A percentile compares a stretch with the other conserved stretches of the same genome.
phyloP scores from a whole-genome alignment of 2,113 vertebrate genomes.

The Psilopsiagon aurifrons region DNA sequence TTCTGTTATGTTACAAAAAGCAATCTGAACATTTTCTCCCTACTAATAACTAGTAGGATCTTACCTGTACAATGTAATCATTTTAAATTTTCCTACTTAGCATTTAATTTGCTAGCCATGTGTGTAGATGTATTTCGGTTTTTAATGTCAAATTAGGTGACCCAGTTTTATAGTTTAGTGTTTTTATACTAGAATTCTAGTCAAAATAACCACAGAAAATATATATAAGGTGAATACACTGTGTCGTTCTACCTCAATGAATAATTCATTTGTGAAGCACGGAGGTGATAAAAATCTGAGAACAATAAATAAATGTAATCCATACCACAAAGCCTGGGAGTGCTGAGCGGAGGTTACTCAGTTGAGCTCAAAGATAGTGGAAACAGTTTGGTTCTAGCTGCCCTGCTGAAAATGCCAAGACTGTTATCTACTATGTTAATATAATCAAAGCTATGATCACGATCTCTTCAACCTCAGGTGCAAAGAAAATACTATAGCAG shows the following conservation, averaged over 20 bases:
- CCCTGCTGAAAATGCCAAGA: background rate
- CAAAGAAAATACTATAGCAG: slow-evolving; percentile 36
- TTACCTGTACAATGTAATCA: background rate
- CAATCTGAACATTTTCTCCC: background rate
- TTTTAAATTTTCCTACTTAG: background rate
- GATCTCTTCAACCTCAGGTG: slow-evolving; percentile 37
- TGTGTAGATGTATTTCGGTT: background rate
- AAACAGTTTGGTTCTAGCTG: background rate
- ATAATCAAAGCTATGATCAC: slow-evolving; percentile 7
- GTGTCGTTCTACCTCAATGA: background rate
- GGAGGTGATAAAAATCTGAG: slow-evolving; percentile 11
- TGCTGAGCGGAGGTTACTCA: background rate
- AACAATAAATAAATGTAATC: slow-evolving; percentile 24
- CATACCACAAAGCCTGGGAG: background rate
- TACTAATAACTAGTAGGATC: background rate
- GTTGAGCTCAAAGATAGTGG: background rate
- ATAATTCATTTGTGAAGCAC: slow-evolving; percentile 40
- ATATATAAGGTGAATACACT: background rate
- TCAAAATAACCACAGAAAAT: background rate
- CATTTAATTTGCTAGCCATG: background rate
- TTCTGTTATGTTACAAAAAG: background rate
- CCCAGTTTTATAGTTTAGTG: background rate
- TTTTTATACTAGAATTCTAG: background rate
- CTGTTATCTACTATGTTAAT: background rate
- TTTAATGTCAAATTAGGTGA: background rate